phyloP scores from a whole-genome alignment of 2,113 vertebrate genomes.

The Glareola pratincola region DNA sequence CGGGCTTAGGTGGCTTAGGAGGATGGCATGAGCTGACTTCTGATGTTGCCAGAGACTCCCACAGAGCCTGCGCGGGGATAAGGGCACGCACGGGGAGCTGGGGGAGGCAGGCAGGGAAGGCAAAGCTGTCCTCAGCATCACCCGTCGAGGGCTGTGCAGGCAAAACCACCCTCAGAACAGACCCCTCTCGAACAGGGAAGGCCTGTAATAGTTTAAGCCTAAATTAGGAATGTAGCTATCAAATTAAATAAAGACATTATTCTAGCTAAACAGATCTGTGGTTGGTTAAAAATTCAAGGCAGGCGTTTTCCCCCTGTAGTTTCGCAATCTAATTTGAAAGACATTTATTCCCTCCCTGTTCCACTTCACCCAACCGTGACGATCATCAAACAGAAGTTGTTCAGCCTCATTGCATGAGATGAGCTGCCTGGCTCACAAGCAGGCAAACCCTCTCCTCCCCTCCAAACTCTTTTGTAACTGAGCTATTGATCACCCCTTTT shows the following conservation, averaged over 20 bases:
- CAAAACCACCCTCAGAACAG: background rate
- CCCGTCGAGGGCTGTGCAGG: rapidly evolving
- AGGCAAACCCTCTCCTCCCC: background rate
- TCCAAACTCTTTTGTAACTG: background rate
- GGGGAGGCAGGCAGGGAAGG: background rate
- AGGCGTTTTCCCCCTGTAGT: background rate
- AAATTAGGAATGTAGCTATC: background rate
- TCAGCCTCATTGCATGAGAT: slow-evolving; percentile 50
- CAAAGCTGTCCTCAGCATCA: background rate
- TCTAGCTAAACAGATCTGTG: background rate
- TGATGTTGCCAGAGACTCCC: background rate
- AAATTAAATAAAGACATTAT: slow-evolving; percentile 34
- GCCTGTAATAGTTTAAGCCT: background rate
- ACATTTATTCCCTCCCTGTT: slow-evolving; percentile 39
- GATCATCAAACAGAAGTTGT: slow-evolving; percentile 38
- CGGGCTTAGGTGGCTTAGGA: background rate
- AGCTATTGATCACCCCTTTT: background rate
- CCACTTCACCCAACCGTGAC: slow-evolving; percentile 7
- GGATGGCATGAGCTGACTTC: background rate
- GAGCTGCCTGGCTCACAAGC: background rate
- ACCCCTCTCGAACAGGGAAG: background rate
- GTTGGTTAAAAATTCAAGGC: slow-evolving; percentile 38
- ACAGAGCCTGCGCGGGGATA: rapidly evolving
- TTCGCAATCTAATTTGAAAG: slow-evolving; percentile 46
- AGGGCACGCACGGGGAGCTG: background rate